phyloP scores from a whole-genome alignment of 2,113 vertebrate genomes.

The Odobenus rosmarus region DNA sequence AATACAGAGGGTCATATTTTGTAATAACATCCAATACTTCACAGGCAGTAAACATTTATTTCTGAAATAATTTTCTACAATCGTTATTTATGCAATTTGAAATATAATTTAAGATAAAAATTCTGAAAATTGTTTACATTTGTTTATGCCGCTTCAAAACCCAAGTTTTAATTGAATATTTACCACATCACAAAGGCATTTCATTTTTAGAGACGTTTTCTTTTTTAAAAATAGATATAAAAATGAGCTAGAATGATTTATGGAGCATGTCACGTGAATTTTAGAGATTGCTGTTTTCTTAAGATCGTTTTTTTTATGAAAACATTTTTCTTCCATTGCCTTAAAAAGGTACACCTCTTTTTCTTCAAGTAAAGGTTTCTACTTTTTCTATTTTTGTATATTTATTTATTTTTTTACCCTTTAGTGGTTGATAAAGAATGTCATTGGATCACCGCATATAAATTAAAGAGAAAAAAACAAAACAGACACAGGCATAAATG shows the following conservation, averaged over 20 bases:
- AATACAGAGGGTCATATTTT: background rate
- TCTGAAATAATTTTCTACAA: background rate
- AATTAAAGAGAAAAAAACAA: background rate
- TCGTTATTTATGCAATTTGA: background rate
- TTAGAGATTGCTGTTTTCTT: background rate
- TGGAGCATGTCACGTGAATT: background rate
- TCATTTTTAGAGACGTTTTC: background rate
- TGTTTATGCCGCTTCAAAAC: background rate
- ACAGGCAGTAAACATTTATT: background rate
- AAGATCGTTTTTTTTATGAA: background rate
- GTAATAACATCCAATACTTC: background rate
- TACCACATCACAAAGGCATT: background rate
- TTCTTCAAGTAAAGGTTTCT: background rate
- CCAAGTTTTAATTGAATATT: background rate
- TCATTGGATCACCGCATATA: background rate
- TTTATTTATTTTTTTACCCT: background rate
- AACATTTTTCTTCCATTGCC: background rate
- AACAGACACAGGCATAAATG: background rate
- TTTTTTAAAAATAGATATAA: background rate
- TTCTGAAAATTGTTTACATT: conserved; percentile 7
- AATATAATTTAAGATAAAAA: conserved; percentile 11
- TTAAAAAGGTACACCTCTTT: background rate
- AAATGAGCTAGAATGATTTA: conserved; percentile 6
- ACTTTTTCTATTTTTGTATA: background rate
- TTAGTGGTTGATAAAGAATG: background rate